Conservation (phyloP, 2,797 vertebrate species). For the Buphagus erythrorhynchus region DNA sequence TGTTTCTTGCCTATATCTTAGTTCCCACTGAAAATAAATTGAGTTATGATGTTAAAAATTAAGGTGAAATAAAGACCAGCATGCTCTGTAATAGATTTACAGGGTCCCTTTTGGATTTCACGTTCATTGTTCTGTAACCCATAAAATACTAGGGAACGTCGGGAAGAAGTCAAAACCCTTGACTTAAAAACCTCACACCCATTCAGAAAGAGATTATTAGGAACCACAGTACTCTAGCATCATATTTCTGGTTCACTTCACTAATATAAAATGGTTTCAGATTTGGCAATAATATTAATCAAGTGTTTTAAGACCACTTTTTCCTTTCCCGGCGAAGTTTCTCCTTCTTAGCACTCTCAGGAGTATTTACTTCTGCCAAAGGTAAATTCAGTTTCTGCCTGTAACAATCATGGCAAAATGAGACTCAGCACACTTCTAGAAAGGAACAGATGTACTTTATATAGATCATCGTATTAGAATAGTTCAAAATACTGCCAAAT, state of each 20-base stretch:
- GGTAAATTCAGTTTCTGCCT: neutral
- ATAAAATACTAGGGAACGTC: neutral
- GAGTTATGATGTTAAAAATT: neutral
- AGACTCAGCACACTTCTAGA: neutral
- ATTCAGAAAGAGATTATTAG: slow-evolving; percentile 2
- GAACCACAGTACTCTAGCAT: neutral
- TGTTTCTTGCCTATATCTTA: neutral
- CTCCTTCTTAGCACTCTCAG: neutral
- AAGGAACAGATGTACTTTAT: slow-evolving; percentile 1
- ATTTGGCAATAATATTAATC: slow-evolving; percentile 7
- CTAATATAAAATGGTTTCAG: neutral
- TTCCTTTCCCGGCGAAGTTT: neutral
- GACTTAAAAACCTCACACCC: neutral
- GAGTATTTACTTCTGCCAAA: slow-evolving; percentile 32
- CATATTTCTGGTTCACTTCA: slow-evolving; percentile 18
- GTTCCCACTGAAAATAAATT: neutral
- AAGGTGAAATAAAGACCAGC: neutral
- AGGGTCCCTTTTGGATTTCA: neutral
- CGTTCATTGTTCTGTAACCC: neutral
- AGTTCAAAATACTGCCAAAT: neutral
- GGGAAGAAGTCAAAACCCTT: slow-evolving; percentile 8
- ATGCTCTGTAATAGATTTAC: neutral
- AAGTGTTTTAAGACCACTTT: slow-evolving; percentile 30
- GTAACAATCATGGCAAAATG: neutral
- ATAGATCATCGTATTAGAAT: neutral